Percentiles rank a stretch among this genome's conserved stretches.
phyloP scores from a whole-genome alignment of 2,888 invertebrate genomes.

The Pristionchus japonicus region DNA sequence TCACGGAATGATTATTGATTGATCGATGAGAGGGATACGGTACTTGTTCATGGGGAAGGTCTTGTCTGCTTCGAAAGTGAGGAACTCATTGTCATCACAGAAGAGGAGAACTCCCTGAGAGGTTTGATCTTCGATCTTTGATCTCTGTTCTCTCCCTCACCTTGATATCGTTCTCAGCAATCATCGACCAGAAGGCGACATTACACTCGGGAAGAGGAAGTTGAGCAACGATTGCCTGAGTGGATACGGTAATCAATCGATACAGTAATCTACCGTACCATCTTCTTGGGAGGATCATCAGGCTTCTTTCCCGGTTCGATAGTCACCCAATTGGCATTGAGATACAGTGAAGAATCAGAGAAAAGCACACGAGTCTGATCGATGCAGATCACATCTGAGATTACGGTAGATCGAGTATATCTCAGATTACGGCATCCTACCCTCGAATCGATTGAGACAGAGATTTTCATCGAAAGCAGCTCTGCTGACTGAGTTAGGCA shows the following conservation, averaged over 20 bases:
- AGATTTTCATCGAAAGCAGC: slow-evolving; percentile 16
- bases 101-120: slow-evolving; percentile 54
- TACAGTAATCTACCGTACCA: not conserved
- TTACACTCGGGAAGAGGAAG: slow-evolving; percentile 56
- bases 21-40: too few species aligned
- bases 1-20: too few species aligned
- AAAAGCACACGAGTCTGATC: slow-evolving; percentile 61
- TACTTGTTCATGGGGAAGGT: slow-evolving; percentile 55
- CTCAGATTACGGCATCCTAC: not conserved
- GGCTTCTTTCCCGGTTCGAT: slow-evolving; percentile 46
- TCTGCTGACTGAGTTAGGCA: slow-evolving; percentile 20
- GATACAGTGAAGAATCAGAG: slow-evolving; percentile 29
- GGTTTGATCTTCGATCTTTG: slow-evolving; percentile 51
- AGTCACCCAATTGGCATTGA: slow-evolving; percentile 60
- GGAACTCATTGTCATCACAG: slow-evolving; percentile 54
- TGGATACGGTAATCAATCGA: not conserved
- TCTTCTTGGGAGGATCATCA: not conserved
- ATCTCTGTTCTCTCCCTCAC: slow-evolving; percentile 41
- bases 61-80: slow-evolving; percentile 49
- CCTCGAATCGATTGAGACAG: slow-evolving; percentile 42
- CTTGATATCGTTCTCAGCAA: slow-evolving; percentile 39
- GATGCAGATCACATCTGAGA: slow-evolving; percentile 58
- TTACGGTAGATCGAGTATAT: too few species aligned
- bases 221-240: slow-evolving; percentile 55
- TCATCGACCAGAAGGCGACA: slow-evolving; percentile 62